Conservation (phyloP, 2,888 invertebrate species). For the Halictus quadricinctus region DNA sequence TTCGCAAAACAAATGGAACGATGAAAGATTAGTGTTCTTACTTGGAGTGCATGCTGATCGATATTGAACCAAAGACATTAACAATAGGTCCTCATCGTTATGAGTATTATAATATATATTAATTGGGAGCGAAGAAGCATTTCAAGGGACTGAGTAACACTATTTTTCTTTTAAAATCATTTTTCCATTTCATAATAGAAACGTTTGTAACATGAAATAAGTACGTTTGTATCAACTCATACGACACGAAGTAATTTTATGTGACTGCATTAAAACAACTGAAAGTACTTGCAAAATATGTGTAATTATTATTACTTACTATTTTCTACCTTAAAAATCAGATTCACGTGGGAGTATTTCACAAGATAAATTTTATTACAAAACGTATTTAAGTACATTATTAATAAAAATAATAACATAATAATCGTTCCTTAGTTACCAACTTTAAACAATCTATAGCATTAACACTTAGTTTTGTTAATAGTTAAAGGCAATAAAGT, state of each 20-base stretch:
- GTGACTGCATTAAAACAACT: constrained; percentile 28
- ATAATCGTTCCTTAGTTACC: constrained; percentile 38
- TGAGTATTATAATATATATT: constrained; percentile 39
- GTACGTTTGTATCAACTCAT: constrained; percentile 12
- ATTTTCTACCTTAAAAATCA: constrained; percentile 39
- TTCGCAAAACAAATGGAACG: constrained; percentile 37
- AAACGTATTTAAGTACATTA: constrained; percentile 56
- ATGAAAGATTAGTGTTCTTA: constrained; percentile 48
- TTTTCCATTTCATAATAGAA: constrained; percentile 3
- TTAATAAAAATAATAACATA: constrained; percentile 52
- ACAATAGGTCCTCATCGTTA: constrained; percentile 36
- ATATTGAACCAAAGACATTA: constrained; percentile 40
- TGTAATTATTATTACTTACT: constrained; percentile 23
- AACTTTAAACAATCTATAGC: constrained; percentile 30
- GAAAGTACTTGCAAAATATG: constrained; percentile 21
- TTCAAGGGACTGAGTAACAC: constrained; percentile 38
- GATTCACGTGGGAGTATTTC: constrained; percentile 40
- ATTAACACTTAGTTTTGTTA: constrained; percentile 42
- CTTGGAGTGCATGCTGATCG: constrained; percentile 41
- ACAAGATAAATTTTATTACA: constrained; percentile 56
- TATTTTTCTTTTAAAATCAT: constrained; percentile 23
- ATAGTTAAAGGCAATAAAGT: constrained; percentile 32
- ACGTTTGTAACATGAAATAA: constrained; percentile 28
- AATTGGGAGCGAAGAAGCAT: constrained; percentile 36
- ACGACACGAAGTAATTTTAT: constrained; percentile 9